These are phyloP conservation scores for Laticauda colubrina DNA, from an alignment of 2,113 vertebrate genomes.

Conservation along the genomic window DNA sequence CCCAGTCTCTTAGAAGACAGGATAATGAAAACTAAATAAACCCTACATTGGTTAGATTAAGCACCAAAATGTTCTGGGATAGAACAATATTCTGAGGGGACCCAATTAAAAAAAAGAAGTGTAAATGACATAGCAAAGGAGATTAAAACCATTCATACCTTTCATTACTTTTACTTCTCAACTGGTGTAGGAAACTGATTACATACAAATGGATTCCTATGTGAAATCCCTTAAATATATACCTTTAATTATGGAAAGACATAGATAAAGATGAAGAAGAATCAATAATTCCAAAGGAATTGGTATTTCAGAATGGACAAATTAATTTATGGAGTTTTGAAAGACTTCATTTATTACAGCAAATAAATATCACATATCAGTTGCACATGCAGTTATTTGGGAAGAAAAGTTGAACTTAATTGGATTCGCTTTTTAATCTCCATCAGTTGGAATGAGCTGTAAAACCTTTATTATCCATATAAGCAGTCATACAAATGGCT, in stretches of 20 bases:
- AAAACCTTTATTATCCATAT: neutral
- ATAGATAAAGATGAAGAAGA: neutral
- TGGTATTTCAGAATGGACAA: neutral
- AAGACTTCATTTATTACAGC: neutral
- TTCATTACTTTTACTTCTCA: neutral
- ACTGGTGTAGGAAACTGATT: neutral
- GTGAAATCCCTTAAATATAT: neutral
- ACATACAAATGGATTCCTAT: neutral
- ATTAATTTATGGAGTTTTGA: neutral
- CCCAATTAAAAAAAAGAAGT: neutral
- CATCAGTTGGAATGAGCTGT: neutral
- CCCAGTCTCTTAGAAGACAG: neutral
- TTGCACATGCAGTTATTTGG: neutral
- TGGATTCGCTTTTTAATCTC: neutral
- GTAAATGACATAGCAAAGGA: neutral
- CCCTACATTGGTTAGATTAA: neutral
- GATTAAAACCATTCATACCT: neutral
- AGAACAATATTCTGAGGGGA: accelerated
- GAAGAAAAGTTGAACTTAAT: neutral
- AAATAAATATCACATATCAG: neutral
- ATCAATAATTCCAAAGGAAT: neutral
- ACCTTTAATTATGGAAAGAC: neutral
- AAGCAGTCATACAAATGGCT: neutral
- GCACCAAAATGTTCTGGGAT: neutral
- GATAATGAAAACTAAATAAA: neutral